Percentiles rank a stretch among this genome's conserved stretches.
phyloP scores from a whole-genome alignment of 2,797 vertebrate genomes.

The Gila robusta region DNA sequence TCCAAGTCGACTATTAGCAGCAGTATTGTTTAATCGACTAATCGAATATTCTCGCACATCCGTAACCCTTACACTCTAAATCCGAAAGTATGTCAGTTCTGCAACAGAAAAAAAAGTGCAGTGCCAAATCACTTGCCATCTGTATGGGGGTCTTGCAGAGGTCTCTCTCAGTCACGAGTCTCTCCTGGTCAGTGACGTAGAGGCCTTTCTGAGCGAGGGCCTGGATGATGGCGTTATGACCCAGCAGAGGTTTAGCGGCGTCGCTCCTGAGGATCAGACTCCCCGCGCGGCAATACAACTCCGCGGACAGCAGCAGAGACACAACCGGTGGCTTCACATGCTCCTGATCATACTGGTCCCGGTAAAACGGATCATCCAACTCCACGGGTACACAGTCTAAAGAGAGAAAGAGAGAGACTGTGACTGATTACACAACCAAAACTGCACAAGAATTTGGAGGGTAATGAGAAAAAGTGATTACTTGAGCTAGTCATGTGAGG shows the following conservation, averaged over 20 bases:
- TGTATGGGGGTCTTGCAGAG: slow-evolving; percentile 63
- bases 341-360: slow-evolving; percentile 96
- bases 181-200: slow-evolving; percentile 96
- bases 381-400: slow-evolving; percentile 93
- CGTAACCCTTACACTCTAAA: not conserved
- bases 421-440: not conserved
- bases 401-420: not conserved
- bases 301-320: slow-evolving; percentile 92
- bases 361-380: slow-evolving; percentile 91
- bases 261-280: slow-evolving; percentile 98
- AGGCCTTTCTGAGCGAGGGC: slow-evolving; percentile 96
- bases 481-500: not conserved
- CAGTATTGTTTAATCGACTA: no score
- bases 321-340: slow-evolving; percentile 96
- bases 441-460: not conserved
- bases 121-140: slow-evolving; percentile 50
- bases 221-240: slow-evolving; percentile 97
- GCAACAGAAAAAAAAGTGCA: not conserved
- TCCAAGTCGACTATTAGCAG: no score
- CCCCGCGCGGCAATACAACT: slow-evolving; percentile 96
- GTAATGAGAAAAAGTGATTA: no score
- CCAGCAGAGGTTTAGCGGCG: slow-evolving; percentile 94
- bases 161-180: slow-evolving; percentile 94
- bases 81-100: not conserved
- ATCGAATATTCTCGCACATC: no score